Evolutionary conservation across 2,888 invertebrate species (phyloP).

Genomic region (Plebejus argus): DNA sequence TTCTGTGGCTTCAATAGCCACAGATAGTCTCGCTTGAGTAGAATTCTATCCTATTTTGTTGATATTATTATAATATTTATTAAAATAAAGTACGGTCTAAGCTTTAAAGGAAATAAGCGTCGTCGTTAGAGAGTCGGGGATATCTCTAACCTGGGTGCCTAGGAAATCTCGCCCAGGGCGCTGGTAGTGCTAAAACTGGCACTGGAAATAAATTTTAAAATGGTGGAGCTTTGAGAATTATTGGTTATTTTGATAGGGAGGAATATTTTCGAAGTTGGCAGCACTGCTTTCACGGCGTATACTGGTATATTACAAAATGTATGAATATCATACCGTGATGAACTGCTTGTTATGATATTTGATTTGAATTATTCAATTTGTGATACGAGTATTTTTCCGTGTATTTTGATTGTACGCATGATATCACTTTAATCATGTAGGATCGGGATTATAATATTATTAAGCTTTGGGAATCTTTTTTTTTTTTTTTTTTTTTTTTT

Average conservation of each 20-base stretch:
- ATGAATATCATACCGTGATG: constrained; percentile 39
- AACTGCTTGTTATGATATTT: constrained; percentile 36
- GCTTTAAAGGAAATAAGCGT: too few relatives aligned
- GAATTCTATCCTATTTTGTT: too few relatives aligned
- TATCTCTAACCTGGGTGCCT: too few relatives aligned
- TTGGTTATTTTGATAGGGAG: neutral
- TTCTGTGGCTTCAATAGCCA: neutral
- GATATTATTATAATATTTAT: too few relatives aligned
- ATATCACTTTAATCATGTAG: neutral
- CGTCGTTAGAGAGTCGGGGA: too few relatives aligned
- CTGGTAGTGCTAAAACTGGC: too few relatives aligned
- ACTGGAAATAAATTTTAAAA: neutral
- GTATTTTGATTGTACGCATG: constrained; percentile 9
- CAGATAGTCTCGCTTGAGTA: too few relatives aligned
- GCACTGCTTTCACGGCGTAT: constrained; percentile 37
- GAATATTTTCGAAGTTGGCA: neutral
- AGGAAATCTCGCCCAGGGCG: too few relatives aligned
- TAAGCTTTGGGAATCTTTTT: neutral
- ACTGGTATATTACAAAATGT: constrained; percentile 35
- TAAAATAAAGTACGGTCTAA: too few relatives aligned
- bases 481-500: too few relatives aligned
- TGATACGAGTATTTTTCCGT: constrained; percentile 9
- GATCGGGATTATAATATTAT: neutral
- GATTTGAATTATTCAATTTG: constrained; percentile 29
- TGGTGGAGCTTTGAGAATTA: neutral